Base-by-base conservation (phyloP, 2,888 invertebrate genomes). In the Diachrysia chrysitis region DNA sequence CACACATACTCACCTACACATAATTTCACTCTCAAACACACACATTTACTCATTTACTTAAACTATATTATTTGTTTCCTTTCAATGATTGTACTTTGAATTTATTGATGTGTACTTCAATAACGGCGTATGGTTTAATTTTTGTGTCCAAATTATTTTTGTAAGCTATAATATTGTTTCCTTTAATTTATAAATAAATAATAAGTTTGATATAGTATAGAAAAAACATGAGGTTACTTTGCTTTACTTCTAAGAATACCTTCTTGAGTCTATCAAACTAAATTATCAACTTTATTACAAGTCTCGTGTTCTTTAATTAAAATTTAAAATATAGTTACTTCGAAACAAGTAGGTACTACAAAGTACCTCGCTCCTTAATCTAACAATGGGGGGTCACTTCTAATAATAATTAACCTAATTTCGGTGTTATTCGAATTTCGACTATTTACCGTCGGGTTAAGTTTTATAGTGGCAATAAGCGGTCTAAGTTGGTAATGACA, bases 401-500 rank as follows among this genome's bases (percentile, higher is more conserved):
- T 63, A 73, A 63, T 75, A 73, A 81, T 69, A 75, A 81, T 79
- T 78, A 78, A 81, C 81, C 66, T 65, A 75, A 75, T 78, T 75
- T 37, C 53, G 58, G 17, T 62, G 71, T 21, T 62, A 65, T 67
- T 71, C 63, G 60, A 80, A 81, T 71, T 78, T 78, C 57, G 71
- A 76, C 79, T 76, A 69, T 79, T 73, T 76, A 63, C 66, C 69
- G 62, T 69, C 46, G 59, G 62, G 63, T 63, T 78, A 83, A 79
- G 74, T 78, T 77, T 74, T 77, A 80, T 69, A 68, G 69, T 82
- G 66, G 80, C 76, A 78, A 81, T 78, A 81, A 58, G 73, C 69
- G 74, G 76, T 72, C 66, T 54, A 69, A 73, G 75, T 75, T 60
- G 55, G 70, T 82, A 86, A 85, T 83, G 77, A 83, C 80, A 82